Evolutionary conservation across 1,140 invertebrate species (phyloP).

Genomic region (Pseudomyrmex dendroicus): DNA sequence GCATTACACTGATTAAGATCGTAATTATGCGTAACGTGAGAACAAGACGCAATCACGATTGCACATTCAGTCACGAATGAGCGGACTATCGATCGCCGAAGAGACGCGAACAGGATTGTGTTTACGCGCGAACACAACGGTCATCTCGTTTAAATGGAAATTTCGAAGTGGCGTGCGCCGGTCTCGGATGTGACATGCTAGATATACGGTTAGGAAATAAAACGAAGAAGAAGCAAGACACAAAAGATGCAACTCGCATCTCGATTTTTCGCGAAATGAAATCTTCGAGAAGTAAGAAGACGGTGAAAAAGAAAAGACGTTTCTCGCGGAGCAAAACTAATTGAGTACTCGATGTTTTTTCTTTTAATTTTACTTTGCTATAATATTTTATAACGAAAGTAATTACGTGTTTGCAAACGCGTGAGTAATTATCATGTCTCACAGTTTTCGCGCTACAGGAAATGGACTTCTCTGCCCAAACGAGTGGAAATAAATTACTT

Average conservation of each 20-base stretch:
- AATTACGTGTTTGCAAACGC: no score
- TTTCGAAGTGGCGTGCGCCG: conserved; percentile 48
- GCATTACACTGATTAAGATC: conserved; percentile 30
- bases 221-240: conserved; percentile 1
- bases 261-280: conserved; percentile 5
- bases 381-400: no score
- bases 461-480: not conserved
- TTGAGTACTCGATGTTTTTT: not conserved
- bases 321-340: not conserved
- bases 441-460: not conserved
- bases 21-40: conserved; percentile 41
- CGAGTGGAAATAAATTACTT: conserved; percentile 13
- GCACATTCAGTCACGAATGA: conserved; percentile 28
- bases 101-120: conserved; percentile 29
- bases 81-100: conserved; percentile 34
- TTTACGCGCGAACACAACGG: conserved; percentile 1
- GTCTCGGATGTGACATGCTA: conserved; percentile 34
- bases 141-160: conserved; percentile 58
- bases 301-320: not conserved
- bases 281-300: not conserved
- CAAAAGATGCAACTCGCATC: conserved; percentile 11
- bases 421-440: not conserved
- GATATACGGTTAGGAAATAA: conserved; percentile 27
- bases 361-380: no score
- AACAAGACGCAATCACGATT: conserved; percentile 50